Evolutionary conservation across 2,888 invertebrate genomes (phyloP).

Genomic region (Apamea monoglypha): DNA sequence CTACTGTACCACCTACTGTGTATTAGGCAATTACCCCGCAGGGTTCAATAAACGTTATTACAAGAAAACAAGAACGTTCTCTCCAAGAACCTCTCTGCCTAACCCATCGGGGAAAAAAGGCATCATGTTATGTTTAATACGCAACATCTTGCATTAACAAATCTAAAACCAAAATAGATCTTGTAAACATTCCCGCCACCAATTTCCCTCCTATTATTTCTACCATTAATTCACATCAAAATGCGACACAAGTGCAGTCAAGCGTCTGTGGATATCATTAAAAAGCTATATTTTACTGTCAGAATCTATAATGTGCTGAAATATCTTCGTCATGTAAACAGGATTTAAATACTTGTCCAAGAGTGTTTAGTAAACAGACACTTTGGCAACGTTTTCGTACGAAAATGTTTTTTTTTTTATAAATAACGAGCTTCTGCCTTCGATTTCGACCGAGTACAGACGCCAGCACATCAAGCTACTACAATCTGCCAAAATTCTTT

Average conservation of each 20-base stretch:
- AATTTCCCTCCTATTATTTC: slow-evolving; percentile 34
- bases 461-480: no score
- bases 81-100: no score
- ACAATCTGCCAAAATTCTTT: no score
- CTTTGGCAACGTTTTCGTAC: slow-evolving; percentile 29
- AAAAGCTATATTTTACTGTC: slow-evolving; percentile 58
- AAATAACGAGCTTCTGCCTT: background rate
- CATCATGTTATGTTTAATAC: no score
- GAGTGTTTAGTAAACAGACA: slow-evolving; percentile 52
- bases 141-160: slow-evolving; percentile 3
- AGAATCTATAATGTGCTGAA: slow-evolving; percentile 50
- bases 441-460: background rate
- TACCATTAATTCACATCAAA: slow-evolving; percentile 46
- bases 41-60: no score
- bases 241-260: slow-evolving; percentile 23
- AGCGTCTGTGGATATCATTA: slow-evolving; percentile 48
- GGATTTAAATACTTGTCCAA: slow-evolving; percentile 54
- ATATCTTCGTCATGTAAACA: slow-evolving; percentile 60
- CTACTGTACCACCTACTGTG: no score
- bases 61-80: no score
- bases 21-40: no score
- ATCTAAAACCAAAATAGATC: slow-evolving; percentile 7
- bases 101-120: no score
- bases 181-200: slow-evolving; percentile 5
- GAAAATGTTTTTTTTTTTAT: slow-evolving; percentile 6